Percentiles rank a stretch among this genome's conserved stretches.
Conservation (phyloP, 1,140 invertebrate genomes). For the Plutomurus gul region DNA sequence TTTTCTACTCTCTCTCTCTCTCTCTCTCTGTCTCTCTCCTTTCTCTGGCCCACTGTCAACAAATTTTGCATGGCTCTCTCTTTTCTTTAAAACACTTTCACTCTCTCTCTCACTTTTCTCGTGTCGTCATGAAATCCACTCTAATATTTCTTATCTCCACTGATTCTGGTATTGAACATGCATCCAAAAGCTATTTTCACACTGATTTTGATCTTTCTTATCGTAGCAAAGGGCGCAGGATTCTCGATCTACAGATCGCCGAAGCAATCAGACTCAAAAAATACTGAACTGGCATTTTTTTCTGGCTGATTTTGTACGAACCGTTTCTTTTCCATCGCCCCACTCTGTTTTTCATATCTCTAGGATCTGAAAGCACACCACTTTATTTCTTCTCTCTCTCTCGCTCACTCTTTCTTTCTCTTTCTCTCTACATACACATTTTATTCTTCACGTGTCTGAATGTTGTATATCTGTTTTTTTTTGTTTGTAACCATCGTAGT, state of each 20-base stretch:
- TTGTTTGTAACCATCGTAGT: not conserved
- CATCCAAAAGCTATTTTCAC: conserved; percentile 38
- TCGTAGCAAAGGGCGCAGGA: not conserved
- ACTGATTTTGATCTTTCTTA: conserved; percentile 40
- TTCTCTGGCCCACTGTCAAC: not conserved
- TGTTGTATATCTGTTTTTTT: not conserved
- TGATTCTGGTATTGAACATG: not conserved
- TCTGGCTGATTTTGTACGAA: not conserved
- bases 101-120: not conserved
- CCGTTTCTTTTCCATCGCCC: not conserved
- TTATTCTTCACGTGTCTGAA: not conserved
- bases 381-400: not conserved
- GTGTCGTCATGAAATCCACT: not conserved
- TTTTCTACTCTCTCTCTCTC: not conserved
- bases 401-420: not conserved
- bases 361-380: too few relatives aligned
- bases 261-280: conserved; percentile 7
- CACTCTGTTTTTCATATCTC: not conserved
- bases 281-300: not conserved
- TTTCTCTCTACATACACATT: not conserved
- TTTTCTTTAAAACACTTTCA: not conserved
- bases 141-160: not conserved
- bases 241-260: not conserved
- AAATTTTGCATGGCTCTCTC: not conserved
- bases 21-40: not conserved